Percentiles rank a stretch among this genome's conserved stretches.
phyloP scores from a whole-genome alignment of 2,888 invertebrate genomes.

The Reticulitermes lucifugus region DNA sequence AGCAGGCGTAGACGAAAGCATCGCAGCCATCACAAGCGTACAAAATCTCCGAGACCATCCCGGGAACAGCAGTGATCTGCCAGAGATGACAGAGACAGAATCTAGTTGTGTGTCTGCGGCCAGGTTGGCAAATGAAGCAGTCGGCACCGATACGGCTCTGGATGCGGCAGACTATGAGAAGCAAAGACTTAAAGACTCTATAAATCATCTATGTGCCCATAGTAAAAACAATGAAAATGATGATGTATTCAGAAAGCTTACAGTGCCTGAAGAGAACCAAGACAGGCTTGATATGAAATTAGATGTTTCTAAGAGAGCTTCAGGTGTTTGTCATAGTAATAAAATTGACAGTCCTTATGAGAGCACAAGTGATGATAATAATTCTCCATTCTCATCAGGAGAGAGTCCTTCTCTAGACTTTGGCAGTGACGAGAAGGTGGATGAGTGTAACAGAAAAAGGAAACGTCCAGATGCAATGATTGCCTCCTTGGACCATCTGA shows the following conservation, averaged over 20 bases:
- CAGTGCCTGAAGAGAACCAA: neutral
- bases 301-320: neutral
- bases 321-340: neutral
- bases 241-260: neutral
- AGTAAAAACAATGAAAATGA: neutral
- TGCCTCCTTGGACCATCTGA: slow-evolving; percentile 74
- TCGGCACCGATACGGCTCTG: neutral
- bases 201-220: neutral
- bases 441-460: slow-evolving; percentile 61
- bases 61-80: slow-evolving; percentile 61
- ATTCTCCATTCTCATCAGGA: slow-evolving; percentile 35
- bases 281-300: neutral
- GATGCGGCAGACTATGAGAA: neutral
- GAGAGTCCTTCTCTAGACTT: slow-evolving; percentile 39
- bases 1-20: slow-evolving; percentile 60
- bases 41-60: slow-evolving; percentile 48
- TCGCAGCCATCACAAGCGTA: slow-evolving; percentile 43
- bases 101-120: neutral
- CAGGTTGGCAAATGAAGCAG: neutral
- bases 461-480: slow-evolving; percentile 77
- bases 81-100: slow-evolving; percentile 47
- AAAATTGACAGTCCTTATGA: slow-evolving; percentile 13
- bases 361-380: slow-evolving; percentile 15
- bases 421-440: neutral
- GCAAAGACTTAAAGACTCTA: neutral